Percentiles rank a stretch among this genome's conserved stretches.
phyloP scores from a whole-genome alignment of 2,797 vertebrate species.

The Ciconia nigra region DNA sequence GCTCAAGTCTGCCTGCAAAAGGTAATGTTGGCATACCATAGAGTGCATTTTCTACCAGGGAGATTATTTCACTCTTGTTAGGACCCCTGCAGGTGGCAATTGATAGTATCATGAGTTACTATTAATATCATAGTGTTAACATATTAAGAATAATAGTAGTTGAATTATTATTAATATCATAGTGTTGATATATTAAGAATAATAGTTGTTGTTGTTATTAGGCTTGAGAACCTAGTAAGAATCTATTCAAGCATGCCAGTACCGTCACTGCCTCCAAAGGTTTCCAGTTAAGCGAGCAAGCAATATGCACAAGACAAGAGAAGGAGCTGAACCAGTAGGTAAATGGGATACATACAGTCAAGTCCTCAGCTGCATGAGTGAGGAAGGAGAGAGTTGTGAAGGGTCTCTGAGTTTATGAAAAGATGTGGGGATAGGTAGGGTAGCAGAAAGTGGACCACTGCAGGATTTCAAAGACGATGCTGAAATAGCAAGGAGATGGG shows the following conservation, averaged over 20 bases:
- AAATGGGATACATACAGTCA: accelerated
- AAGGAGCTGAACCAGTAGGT: not conserved
- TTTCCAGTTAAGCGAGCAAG: not conserved
- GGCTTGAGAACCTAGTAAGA: not conserved
- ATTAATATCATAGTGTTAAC: not conserved
- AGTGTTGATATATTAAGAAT: not conserved
- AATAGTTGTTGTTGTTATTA: not conserved
- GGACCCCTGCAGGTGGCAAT: not conserved
- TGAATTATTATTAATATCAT: not conserved
- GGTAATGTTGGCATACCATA: not conserved
- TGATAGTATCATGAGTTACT: not conserved
- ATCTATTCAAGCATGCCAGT: not conserved
- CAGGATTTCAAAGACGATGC: not conserved
- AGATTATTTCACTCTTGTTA: not conserved
- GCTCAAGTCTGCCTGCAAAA: not conserved
- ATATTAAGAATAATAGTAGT: too few species aligned
- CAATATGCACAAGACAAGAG: not conserved
- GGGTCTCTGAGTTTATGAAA: not conserved
- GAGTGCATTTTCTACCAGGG: not conserved
- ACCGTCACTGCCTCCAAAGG: not conserved
- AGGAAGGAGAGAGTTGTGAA: not conserved
- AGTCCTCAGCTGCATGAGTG: not conserved
- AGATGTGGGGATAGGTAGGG: too few species aligned
- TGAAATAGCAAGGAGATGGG: not conserved
- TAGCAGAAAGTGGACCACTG: not conserved